Conservation (phyloP, 2,888 invertebrate genomes). For the Bhutanitis thaidina region DNA sequence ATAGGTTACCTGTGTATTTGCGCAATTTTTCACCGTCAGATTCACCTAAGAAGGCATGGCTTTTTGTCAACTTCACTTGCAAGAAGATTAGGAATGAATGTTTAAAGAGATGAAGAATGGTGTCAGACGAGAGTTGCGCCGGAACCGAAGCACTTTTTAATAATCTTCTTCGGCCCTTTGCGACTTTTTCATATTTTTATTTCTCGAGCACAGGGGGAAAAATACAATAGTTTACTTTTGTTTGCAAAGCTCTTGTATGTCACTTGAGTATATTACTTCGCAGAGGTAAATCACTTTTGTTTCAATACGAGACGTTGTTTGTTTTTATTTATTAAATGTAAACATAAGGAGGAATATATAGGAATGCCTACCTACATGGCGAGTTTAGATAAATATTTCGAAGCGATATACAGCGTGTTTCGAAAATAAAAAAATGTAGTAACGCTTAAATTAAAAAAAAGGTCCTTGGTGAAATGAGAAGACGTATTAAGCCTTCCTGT, state of each 20-base stretch:
- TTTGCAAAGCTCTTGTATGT: slow-evolving; percentile 10
- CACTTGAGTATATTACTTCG: slow-evolving; percentile 10
- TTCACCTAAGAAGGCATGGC: not conserved
- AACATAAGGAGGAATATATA: too few species aligned
- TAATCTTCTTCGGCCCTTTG: slow-evolving; percentile 10
- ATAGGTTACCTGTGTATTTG: too few species aligned
- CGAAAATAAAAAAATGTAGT: too few species aligned
- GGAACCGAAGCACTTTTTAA: slow-evolving; percentile 14
- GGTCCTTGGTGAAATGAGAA: too few species aligned
- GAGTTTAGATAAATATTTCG: too few species aligned
- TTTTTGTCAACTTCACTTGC: slow-evolving; percentile 9
- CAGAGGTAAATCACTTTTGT: slow-evolving; percentile 12
- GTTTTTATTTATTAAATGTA: too few species aligned
- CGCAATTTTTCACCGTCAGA: too few species aligned
- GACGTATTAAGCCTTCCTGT: too few species aligned
- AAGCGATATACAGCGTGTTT: too few species aligned
- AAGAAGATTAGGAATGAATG: slow-evolving; percentile 14
- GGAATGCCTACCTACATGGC: too few species aligned
- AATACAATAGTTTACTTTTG: slow-evolving; percentile 2
- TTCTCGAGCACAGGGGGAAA: slow-evolving; percentile 11
- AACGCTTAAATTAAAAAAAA: too few species aligned
- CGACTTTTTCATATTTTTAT: slow-evolving; percentile 3
- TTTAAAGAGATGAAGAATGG: slow-evolving; percentile 11
- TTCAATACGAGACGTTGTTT: not conserved
- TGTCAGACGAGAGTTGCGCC: slow-evolving; percentile 6